Evolutionary conservation across 2,113 vertebrate species (phyloP), one percentile per base, ranked within the genome.

Genomic region (Malurus cyaneus): DNA sequence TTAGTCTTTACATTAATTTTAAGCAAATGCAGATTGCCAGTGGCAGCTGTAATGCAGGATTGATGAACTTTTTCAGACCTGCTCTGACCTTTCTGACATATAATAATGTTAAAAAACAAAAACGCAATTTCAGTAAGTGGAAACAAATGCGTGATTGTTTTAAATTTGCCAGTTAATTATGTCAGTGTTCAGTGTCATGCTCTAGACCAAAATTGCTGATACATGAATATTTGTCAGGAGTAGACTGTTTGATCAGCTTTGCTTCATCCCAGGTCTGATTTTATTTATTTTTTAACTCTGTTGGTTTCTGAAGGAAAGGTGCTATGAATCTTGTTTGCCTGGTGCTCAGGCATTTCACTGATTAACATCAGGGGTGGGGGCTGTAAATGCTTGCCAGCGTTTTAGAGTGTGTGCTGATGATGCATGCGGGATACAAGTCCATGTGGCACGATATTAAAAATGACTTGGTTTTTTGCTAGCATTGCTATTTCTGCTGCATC

Each of bases 371-470:
- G 14, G 67, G 23, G 20, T 92, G 57, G 28, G 12, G 39, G 77
- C 66, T 85, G 29, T 82, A 85, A 77, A 31, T 54, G 65, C 53
- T 79, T 95, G 89, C 66, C 73, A 80, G 13, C 8, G 7, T 82
- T 92, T 80, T 62, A 67, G 72, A 36, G 20, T 6, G 1, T 83
- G 34, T 21, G 3, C 36, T 72, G 80, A 29, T 82, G 78, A 77
- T 85, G 50, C 78, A 34, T 69, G 36, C 0, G 0, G 18, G 47
- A 19, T 89, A 12, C 54, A 39, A 44, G 42, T 66, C 74, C 54
- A 24, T 46, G 73, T 87, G 61, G 62, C 81, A 84, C 34, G n/a
- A 11, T 54, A 66, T 89, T 96, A 91, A 94, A 94, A 95, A 82
- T 85, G 0, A 47, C 61, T 89, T 79, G 24, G 0, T 41, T 72